Evolutionary conservation across 2,797 vertebrate genomes (phyloP).

Genomic region (Diplodus puntazzo): DNA sequence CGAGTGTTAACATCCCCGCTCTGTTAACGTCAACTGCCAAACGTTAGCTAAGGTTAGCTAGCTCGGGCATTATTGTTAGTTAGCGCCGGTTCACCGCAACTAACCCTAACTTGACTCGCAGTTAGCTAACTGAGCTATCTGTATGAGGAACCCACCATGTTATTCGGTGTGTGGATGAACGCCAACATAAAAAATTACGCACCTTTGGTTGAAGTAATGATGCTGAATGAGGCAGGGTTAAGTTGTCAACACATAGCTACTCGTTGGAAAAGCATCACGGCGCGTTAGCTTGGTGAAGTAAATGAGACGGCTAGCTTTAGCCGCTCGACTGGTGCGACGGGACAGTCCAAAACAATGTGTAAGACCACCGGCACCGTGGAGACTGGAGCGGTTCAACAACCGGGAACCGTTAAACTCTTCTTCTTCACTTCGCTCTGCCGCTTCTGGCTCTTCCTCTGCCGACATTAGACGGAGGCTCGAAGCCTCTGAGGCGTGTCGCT

Average conservation of each 20-base stretch:
- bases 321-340: too few relatives aligned
- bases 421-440: slow-evolving; percentile 50
- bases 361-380: slow-evolving; percentile 19
- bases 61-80: background rate
- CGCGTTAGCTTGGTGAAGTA: background rate
- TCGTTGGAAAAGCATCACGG: slow-evolving; percentile 8
- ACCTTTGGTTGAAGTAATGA: slow-evolving; percentile 57
- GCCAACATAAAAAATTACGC: background rate
- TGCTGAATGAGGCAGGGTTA: background rate
- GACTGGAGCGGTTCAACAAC: slow-evolving; percentile 69
- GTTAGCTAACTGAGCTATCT: background rate
- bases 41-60: slow-evolving; percentile 63
- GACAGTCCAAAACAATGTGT: background rate
- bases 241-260: slow-evolving; percentile 49
- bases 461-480: background rate
- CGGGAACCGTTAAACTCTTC: slow-evolving; percentile 84
- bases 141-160: too few relatives aligned
- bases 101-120: background rate
- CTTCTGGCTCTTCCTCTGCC: slow-evolving; percentile 43
- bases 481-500: background rate
- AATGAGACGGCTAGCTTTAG: background rate
- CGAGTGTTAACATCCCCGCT: slow-evolving; percentile 23
- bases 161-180: background rate
- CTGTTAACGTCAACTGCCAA: slow-evolving; percentile 7
- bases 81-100: background rate